Evolutionary conservation across 2,113 vertebrate genomes (phyloP), one percentile per base, ranked within the genome.

Genomic region (Campylomormyrus numenius): DNA sequence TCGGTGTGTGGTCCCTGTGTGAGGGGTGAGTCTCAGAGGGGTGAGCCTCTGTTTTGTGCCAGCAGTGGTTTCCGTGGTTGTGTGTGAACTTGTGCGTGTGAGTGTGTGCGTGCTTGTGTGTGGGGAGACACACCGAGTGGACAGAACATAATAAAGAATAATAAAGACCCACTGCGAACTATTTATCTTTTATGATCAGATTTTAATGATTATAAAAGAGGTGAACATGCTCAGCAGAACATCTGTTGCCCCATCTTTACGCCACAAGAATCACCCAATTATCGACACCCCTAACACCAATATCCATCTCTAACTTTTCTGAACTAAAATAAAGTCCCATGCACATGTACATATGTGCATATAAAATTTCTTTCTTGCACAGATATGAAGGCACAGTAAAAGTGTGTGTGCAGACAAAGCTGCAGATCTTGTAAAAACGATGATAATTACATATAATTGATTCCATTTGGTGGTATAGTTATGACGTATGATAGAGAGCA

Each of bases 1-100:
- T 93, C 93, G 91, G 92, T 95, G 94, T 96, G 95, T 95, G 95
- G 95, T 95, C 95, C 92, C 90, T 94, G 93, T 90, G 39, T 42
- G 3, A 42, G 39, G 3, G 39, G 39, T 39, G 94, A 93, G 94
- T 95, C 93, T 96, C 93, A 91, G 92, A 93, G 93, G 92, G 90
- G 87, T n/a, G 89, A 93, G 93, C 88, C 89, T 94, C 93, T 92
- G 92, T 86, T 90, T 90, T 89, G 10, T 80, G 91, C 92, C 89
- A 91, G 91, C 89, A 94, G 95, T 94, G 93, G 94, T 94, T 94
- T 91, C 91, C 92, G 90, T 58, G 91, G 91, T 90, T 91, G 86
- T 24, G 85, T 88, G 88, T 87, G 89, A 48, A 13, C 31, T 13
- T 48, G 88, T 86, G 56, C 35, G 52, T 88, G 87, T 89, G 49